Evolutionary conservation across 2,888 invertebrate genomes (phyloP), one percentile per base, ranked within the genome.

Genomic region (Eupithecia insigniata): DNA sequence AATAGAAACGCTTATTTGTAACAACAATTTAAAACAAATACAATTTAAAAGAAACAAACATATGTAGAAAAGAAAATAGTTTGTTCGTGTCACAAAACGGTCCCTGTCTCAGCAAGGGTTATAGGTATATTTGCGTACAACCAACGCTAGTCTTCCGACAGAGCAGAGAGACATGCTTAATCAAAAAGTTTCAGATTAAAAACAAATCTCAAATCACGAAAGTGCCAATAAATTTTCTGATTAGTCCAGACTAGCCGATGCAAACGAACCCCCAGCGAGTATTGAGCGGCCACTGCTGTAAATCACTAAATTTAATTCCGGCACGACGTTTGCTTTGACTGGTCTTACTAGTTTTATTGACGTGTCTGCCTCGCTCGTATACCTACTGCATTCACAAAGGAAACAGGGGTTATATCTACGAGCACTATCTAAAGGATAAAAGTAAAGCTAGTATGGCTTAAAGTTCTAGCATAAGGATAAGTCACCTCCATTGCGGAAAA

Each of bases 281-380:
- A 60, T 61, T 61, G 80, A 80, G 79, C 80, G 77, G 69, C n/a
- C 65, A 68, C 69, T 80, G 79, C 81, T 84, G 84, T 87, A 87
- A 89, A 89, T 89, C 86, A 87, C 87, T 87, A 86, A 88, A 87
- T 89, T 87, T 85, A 84, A 87, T 88, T 89, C 83, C 81, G 75
- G 76, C 46, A 71, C 81, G 80, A 81, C 84, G 83, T 85, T 85
- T 85, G 82, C 83, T 81, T 84, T 84, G 78, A 77, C 78, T 81
- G 80, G 81, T 80, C 81, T 83, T 80, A 79, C 75, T 78, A 72
- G 79, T 80, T 78, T 78, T 81, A 81, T 81, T 79, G 81, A 79
- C 78, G 74, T 77, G 79, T 66, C 71, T 67, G 72, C 73, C 67
- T 71, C 71, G 67, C 65, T 71, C 66, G 74, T 73, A 70, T 34